Evolutionary conservation across 2,113 vertebrate genomes (phyloP).

Genomic region (Ameiurus melas): DNA sequence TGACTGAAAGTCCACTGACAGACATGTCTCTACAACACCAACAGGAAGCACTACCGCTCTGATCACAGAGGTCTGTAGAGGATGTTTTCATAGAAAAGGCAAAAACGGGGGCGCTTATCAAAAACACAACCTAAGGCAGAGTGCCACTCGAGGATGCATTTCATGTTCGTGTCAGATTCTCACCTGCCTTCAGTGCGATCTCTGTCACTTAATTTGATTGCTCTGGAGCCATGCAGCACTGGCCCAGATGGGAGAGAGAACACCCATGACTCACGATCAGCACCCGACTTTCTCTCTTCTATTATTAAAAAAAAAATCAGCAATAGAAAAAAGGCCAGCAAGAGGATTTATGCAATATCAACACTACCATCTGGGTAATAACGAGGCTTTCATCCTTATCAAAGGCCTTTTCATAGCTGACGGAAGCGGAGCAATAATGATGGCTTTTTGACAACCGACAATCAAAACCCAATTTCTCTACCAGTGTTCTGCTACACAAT

Average conservation of each 20-base stretch:
- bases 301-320: constrained; percentile 45
- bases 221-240: constrained; percentile 28
- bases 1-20: constrained; percentile 25
- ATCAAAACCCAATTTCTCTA: constrained; percentile 62
- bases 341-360: constrained; percentile 56
- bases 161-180: constrained; percentile 36
- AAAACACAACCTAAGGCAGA: constrained; percentile 36
- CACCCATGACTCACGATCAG: constrained; percentile 12
- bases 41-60: constrained; percentile 18
- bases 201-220: constrained; percentile 38
- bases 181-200: constrained; percentile 29
- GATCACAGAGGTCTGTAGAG: constrained; percentile 14
- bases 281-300: constrained; percentile 25
- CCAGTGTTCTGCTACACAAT: constrained; percentile 54
- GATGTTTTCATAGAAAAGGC: constrained; percentile 33
- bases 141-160: constrained; percentile 27
- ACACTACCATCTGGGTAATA: constrained; percentile 61
- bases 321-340: constrained; percentile 20
- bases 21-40: constrained; percentile 3
- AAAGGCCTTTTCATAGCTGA: constrained; percentile 58
- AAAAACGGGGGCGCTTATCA: not conserved
- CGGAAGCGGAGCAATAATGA: constrained; percentile 58
- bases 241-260: constrained; percentile 32
- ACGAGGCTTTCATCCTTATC: constrained; percentile 61
- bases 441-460: constrained; percentile 60